These are phyloP conservation scores for Thamnaconus septentrionalis DNA, from an alignment of 2,113 vertebrate species.

Conservation along the genomic window DNA sequence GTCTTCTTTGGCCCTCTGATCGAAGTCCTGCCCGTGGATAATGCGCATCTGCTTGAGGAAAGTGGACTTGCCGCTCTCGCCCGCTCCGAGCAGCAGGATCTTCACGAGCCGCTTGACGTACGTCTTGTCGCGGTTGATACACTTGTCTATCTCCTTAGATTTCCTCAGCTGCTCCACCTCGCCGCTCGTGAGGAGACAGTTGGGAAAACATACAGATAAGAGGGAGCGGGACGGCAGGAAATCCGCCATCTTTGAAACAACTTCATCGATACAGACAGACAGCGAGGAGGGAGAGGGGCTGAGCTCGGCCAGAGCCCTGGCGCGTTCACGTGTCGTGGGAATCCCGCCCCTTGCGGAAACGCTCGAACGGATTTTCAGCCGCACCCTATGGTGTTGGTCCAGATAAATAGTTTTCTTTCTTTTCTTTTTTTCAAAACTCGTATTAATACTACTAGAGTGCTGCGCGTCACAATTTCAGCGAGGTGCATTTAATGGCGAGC, in stretches of 20 bases:
- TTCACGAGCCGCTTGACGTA: conserved; percentile 91
- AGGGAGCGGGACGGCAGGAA: conserved; percentile 94
- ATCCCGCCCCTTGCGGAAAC: background rate
- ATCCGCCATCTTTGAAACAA: conserved; percentile 94
- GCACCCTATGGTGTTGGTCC: too few relatives aligned
- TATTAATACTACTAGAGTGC: too few relatives aligned
- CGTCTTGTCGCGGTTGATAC: conserved; percentile 86
- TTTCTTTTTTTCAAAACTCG: too few relatives aligned
- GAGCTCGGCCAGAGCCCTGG: conserved; percentile 26
- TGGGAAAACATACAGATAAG: conserved; percentile 90
- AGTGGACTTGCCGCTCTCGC: conserved; percentile 96
- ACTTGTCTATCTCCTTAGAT: conserved; percentile 92
- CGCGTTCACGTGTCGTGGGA: conserved; percentile 28
- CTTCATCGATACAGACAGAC: conserved; percentile 79
- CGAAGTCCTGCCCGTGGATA: conserved; percentile 95
- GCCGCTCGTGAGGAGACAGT: conserved; percentile 87
- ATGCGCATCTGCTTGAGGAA: conserved; percentile 99
- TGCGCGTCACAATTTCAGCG: too few relatives aligned
- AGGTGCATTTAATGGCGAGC: too few relatives aligned
- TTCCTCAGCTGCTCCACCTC: conserved; percentile 90
- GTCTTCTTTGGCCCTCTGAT: conserved; percentile 88
- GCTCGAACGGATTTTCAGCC: too few relatives aligned
- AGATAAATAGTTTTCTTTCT: too few relatives aligned
- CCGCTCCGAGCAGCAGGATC: conserved; percentile 91
- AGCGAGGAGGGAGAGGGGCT: conserved; percentile 48